Percentiles rank a stretch among this genome's conserved stretches.
These are phyloP conservation scores for Idaea straminata DNA, from an alignment of 2,888 invertebrate genomes.

Conservation along the genomic window DNA sequence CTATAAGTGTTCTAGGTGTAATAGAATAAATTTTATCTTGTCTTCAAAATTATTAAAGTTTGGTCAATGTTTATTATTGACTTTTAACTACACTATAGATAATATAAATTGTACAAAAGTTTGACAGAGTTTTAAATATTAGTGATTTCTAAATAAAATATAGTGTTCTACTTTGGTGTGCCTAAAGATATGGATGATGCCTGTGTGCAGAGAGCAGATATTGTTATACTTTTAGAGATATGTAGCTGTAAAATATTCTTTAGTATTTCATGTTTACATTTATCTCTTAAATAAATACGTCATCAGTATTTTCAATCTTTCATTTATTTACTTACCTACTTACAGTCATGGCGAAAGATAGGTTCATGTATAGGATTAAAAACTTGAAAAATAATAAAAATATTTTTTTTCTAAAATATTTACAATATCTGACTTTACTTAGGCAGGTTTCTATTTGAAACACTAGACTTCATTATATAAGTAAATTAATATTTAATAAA, in stretches of 20 bases:
- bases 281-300: not conserved
- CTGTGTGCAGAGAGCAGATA: not conserved
- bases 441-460: not conserved
- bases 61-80: constrained; percentile 1
- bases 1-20: not conserved
- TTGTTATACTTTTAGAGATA: not conserved
- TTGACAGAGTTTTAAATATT: constrained; percentile 6
- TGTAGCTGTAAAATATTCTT: not conserved
- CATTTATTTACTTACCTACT: not conserved
- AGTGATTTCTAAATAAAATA: not conserved
- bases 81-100: not conserved
- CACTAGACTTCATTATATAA: not conserved
- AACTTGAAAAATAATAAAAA: not conserved
- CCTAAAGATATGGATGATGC: not conserved
- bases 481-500: constrained; percentile 17
- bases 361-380: not conserved
- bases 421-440: not conserved
- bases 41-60: not conserved
- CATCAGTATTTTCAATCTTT: not conserved
- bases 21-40: not conserved
- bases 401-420: not conserved
- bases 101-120: not conserved
- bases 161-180: not conserved
- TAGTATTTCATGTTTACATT: not conserved
- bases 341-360: not conserved